Evolutionary conservation across 1,140 invertebrate species (phyloP).

Genomic region (Drosophila pseudoananassae): DNA sequence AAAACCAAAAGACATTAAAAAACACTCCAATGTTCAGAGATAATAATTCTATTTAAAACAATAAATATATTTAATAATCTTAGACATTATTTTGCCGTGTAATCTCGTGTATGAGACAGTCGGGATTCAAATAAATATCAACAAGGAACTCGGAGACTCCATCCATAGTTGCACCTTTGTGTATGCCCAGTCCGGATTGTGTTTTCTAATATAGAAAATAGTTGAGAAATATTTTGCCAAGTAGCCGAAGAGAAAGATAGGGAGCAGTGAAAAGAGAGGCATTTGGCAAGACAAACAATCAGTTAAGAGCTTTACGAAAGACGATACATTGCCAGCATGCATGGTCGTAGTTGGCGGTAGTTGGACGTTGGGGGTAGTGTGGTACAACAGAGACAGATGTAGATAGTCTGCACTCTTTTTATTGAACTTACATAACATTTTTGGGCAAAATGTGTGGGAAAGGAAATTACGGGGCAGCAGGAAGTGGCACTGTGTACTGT

Average conservation of each 20-base stretch:
- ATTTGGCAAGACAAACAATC: constrained; percentile 81
- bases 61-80: neutral
- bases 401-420: constrained; percentile 55
- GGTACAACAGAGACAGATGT: constrained; percentile 27
- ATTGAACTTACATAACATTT: constrained; percentile 78
- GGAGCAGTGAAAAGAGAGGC: constrained; percentile 41
- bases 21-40: neutral
- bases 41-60: too few relatives aligned
- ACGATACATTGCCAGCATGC: constrained; percentile 49
- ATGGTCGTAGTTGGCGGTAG: neutral
- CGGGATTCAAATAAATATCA: constrained; percentile 82
- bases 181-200: constrained; percentile 65
- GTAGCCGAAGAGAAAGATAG: constrained; percentile 58
- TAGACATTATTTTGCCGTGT: constrained; percentile 5
- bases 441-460: constrained; percentile 28
- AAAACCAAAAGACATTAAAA: neutral
- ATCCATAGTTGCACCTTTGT: constrained; percentile 64
- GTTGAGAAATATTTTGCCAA: constrained; percentile 79
- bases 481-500: constrained; percentile 63
- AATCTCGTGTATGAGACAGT: constrained; percentile 52
- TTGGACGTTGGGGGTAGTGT: neutral
- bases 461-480: constrained; percentile 56
- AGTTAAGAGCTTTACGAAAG: constrained; percentile 75
- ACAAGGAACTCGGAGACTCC: constrained; percentile 51
- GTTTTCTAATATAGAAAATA: constrained; percentile 81